Percentiles rank a stretch among this genome's conserved stretches.
Conservation (phyloP, 2,113 vertebrate species). For the Sphaerodactylus townsendi region DNA sequence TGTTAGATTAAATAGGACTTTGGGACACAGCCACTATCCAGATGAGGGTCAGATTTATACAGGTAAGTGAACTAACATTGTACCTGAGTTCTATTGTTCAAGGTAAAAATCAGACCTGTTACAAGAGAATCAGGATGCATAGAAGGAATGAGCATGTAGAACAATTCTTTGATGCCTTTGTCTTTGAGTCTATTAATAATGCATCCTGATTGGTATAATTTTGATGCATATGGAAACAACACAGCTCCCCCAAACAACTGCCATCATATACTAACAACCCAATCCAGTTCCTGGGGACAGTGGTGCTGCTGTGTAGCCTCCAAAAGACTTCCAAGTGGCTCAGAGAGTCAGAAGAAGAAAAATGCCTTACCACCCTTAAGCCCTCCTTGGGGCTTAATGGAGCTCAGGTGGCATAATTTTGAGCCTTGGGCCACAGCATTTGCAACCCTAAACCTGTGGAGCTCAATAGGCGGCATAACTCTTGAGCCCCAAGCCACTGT, state of each 20-base stretch:
- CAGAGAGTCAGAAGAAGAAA: no score
- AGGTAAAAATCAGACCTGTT: background rate
- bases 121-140: slow-evolving; percentile 4
- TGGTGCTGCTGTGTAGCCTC: no score
- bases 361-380: no score
- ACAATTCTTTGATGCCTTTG: background rate
- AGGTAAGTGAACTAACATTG: background rate
- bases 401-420: no score
- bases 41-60: background rate
- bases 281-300: no score
- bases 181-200: background rate
- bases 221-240: background rate
- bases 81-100: background rate
- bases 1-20: background rate
- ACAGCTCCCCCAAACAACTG: background rate
- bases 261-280: background rate
- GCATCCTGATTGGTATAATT: background rate
- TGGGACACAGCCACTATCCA: background rate
- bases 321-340: no score
- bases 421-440: no score
- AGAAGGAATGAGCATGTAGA: background rate
- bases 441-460: no score
- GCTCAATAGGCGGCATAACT: no score
- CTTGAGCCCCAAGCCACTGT: no score
- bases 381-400: no score